A percentile compares a stretch with the other conserved stretches of the same genome.
phyloP scores from a whole-genome alignment of 1,140 invertebrate genomes.

The Aphaenogaster ashmeadi region DNA sequence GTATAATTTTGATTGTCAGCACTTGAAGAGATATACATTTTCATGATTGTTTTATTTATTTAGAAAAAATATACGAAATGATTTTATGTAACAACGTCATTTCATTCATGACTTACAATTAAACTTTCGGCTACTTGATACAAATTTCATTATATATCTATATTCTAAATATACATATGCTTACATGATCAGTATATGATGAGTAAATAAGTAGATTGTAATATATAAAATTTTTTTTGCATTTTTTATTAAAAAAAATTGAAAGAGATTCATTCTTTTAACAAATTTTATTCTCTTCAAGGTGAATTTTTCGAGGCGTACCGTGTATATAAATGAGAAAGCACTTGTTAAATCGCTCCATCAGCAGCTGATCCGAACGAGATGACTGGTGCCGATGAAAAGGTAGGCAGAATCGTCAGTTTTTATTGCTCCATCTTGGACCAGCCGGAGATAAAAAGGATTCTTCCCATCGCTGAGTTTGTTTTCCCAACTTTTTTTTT shows the following conservation, averaged over 20 bases:
- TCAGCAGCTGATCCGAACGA: constrained; percentile 56
- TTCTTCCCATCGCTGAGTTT: constrained; percentile 16
- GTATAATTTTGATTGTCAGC: not conserved
- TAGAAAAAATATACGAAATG: not conserved
- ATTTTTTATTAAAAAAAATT: not conserved
- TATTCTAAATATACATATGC: not conserved
- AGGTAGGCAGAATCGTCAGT: constrained; percentile 75
- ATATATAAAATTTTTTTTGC: not conserved
- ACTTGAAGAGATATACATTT: constrained; percentile 50
- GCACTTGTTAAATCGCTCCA: constrained; percentile 57
- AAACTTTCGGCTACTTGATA: not conserved
- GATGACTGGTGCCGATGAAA: constrained; percentile 65
- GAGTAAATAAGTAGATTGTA: not conserved
- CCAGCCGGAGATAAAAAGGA: constrained; percentile 31
- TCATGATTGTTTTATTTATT: not conserved
- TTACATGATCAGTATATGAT: not conserved
- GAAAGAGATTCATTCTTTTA: not conserved
- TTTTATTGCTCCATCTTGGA: constrained; percentile 63
- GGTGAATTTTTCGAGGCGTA: constrained; percentile 42
- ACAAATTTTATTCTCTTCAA: constrained; percentile 44
- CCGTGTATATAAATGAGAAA: constrained; percentile 49
- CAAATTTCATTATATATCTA: not conserved
- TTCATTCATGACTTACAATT: not conserved
- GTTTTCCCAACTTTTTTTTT: constrained; percentile 28
- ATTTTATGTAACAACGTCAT: not conserved